Evolutionary conservation across 2,113 vertebrate species (phyloP), one percentile per base, ranked within the genome.

Genomic region (Vulpes lagopus): DNA sequence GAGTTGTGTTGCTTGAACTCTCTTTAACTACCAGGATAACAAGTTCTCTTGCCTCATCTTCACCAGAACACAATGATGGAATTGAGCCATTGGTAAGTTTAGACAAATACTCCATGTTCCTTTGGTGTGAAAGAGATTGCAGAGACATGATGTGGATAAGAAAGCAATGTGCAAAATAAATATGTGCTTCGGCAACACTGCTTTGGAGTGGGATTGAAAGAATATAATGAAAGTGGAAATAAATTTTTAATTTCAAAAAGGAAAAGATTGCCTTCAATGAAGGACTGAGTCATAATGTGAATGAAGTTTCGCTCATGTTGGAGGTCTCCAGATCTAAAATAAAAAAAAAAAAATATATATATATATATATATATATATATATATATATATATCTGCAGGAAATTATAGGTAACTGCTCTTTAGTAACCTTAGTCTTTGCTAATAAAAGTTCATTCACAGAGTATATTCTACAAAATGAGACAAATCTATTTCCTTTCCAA

Each of bases 271-370:
- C 20, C 86, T 96, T 82, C 60, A 22, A 27, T 51, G 38, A 62
- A 79, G 92, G 35, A 76, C 10, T 53, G 53, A 84, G 43, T n/a
- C 65, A 38, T 16, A 79, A 27, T 78, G n/a, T 82, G 86, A 93
- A 93, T 78, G 23, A 76, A 90, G 23, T 82, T 92, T 89, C 57
- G 53, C 22, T 76, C 53, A 27, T 17, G 59, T 89, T 87, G 92
- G 53, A 74, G 23, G 30, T 84, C 25, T 84, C 69, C 22, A 69
- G 49, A 95, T 97, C 43, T 87, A 81, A 93, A 95, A 84, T 80
- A 81, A 97, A 80, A 80, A 43, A 43, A 43, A 43, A 35, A 35
- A 35, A 35, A 35, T 4, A 43, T 43, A 43, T 82, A 65, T 16
- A 65, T 16, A 2, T 32, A 89, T 93, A 43, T 43, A 43, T 82